phyloP scores from a whole-genome alignment of 1,140 invertebrate genomes.

The Leptonema lineaticorne region DNA sequence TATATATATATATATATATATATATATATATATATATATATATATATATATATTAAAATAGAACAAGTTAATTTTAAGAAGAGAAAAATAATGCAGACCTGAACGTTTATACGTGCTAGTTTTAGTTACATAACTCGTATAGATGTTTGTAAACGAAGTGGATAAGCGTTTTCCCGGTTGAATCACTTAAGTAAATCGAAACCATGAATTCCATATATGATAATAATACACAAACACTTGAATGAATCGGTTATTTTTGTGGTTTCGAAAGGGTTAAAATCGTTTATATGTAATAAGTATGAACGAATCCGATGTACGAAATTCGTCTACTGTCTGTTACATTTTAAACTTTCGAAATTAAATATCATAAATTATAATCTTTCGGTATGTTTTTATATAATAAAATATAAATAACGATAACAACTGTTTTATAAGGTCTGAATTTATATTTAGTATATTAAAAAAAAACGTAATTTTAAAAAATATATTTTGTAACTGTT shows the following conservation, averaged over 20 bases:
- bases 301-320: background rate
- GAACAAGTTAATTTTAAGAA: background rate
- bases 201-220: background rate
- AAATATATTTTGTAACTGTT: too few species aligned
- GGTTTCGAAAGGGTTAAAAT: conserved; percentile 15
- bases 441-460: too few species aligned
- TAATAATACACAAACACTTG: background rate
- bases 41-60: background rate
- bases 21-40: too few species aligned
- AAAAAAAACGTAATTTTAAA: too few species aligned
- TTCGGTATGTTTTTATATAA: too few species aligned
- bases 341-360: too few species aligned
- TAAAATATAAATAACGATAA: too few species aligned
- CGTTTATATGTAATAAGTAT: background rate
- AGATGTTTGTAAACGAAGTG: background rate
- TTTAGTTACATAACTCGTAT: background rate
- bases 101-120: background rate
- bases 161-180: conserved; percentile 10
- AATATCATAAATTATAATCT: too few species aligned
- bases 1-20: background rate
- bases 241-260: conserved; percentile 26
- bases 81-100: background rate
- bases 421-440: too few species aligned
- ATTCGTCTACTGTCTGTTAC: too few species aligned
- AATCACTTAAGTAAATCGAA: conserved; percentile 21